Conservation (phyloP, 2,888 invertebrate genomes). For the Ophion slaviceki region DNA sequence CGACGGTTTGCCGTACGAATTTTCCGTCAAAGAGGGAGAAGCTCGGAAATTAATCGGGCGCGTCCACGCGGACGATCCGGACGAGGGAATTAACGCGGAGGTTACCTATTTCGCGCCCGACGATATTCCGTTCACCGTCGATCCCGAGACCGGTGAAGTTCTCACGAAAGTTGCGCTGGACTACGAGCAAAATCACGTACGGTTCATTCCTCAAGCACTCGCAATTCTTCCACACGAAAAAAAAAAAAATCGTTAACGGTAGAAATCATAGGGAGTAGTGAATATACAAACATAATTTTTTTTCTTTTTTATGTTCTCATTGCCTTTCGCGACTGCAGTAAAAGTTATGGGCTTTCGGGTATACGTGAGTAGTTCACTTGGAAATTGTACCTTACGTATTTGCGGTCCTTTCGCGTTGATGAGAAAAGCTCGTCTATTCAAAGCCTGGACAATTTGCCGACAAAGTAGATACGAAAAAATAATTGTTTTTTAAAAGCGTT, state of each 20-base stretch:
- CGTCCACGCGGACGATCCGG: constrained; percentile 93
- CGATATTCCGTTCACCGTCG: constrained; percentile 91
- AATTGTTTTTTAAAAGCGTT: no score
- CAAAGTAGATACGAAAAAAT: no score
- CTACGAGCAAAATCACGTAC: constrained; percentile 92
- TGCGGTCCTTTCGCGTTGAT: no score
- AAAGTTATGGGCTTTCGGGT: no score
- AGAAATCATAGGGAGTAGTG: no score
- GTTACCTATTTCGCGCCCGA: constrained; percentile 92
- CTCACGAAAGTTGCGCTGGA: constrained; percentile 90
- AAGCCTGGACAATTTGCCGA: no score
- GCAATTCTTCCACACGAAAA: not conserved
- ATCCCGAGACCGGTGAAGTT: constrained; percentile 92
- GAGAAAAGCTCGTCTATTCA: no score
- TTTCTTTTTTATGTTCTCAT: no score
- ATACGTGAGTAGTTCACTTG: no score
- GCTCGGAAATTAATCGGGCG: constrained; percentile 87
- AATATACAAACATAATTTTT: no score
- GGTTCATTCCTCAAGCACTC: constrained; percentile 53
- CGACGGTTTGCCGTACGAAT: constrained; percentile 91
- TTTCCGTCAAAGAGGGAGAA: constrained; percentile 91
- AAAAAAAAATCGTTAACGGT: not conserved
- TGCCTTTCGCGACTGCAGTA: no score
- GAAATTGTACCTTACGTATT: no score
- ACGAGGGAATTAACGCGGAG: constrained; percentile 93